These are phyloP conservation scores for Drosophila azteca DNA, from an alignment of 1,140 invertebrate genomes.

Conservation along the genomic window DNA sequence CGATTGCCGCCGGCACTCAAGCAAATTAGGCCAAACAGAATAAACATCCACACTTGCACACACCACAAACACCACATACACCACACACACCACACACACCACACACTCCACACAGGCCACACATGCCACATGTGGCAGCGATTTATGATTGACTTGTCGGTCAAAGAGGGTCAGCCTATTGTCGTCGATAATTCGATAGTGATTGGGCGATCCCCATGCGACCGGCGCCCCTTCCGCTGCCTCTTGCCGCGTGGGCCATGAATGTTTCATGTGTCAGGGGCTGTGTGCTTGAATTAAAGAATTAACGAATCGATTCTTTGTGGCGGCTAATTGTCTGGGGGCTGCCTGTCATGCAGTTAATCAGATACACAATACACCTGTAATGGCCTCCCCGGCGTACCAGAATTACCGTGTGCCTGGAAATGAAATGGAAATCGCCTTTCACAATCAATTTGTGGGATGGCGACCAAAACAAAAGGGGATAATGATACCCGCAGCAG, in stretches of 20 bases:
- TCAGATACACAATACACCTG: conserved; percentile 12
- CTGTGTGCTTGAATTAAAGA: conserved; percentile 32
- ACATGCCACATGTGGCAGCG: conserved; percentile 19
- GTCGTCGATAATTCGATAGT: conserved; percentile 56
- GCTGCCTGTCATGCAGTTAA: conserved; percentile 31
- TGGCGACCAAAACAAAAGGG: conserved; percentile 49
- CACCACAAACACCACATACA: background rate
- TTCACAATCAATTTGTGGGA: conserved; percentile 60
- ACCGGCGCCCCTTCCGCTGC: background rate
- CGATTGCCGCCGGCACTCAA: conserved; percentile 53
- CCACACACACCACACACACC: background rate
- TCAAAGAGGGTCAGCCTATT: conserved; percentile 55
- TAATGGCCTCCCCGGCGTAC: too few relatives aligned
- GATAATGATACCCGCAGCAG: conserved; percentile 61
- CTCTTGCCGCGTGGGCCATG: conserved; percentile 17
- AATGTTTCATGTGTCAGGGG: conserved; percentile 52
- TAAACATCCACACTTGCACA: conserved; percentile 22
- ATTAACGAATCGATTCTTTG: conserved; percentile 39
- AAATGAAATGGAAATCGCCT: conserved; percentile 44
- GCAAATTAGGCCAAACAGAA: conserved; percentile 73
- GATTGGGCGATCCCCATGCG: conserved; percentile 20
- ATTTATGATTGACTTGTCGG: conserved; percentile 58
- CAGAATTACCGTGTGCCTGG: background rate
- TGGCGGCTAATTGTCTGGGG: conserved; percentile 15
- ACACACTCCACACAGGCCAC: background rate